Evolutionary conservation across 2,797 vertebrate genomes (phyloP).

Genomic region (Lacerta viridis): DNA sequence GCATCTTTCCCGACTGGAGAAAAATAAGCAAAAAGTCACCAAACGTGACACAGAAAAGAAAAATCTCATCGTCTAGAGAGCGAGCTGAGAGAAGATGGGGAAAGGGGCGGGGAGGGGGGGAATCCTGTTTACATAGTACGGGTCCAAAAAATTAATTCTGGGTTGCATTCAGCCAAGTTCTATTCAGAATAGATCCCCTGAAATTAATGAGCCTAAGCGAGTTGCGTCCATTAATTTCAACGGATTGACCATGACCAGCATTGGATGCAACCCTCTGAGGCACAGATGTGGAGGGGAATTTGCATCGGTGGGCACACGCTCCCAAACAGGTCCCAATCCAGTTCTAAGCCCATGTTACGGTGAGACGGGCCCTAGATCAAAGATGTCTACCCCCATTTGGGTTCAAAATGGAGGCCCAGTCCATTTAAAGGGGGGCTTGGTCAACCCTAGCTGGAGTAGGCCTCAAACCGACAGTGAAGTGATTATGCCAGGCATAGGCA

Average conservation of each 20-base stretch:
- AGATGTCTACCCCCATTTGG: no score
- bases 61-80: conserved; percentile 67
- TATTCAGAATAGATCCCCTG: no score
- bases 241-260: no score
- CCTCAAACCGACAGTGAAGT: no score
- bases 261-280: neutral
- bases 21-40: conserved; percentile 87
- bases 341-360: neutral
- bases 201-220: no score
- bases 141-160: neutral
- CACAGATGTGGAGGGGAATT: neutral
- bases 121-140: neutral
- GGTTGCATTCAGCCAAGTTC: no score
- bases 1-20: conserved; percentile 81
- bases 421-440: no score
- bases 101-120: conserved; percentile 29
- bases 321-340: neutral
- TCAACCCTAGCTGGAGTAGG: no score
- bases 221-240: no score
- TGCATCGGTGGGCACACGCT: neutral
- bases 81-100: conserved; percentile 44
- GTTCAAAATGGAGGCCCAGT: no score
- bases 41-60: conserved; percentile 81
- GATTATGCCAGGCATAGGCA: no score
- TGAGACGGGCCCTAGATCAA: no score